Base-by-base conservation (phyloP, 23 tunicate genomes). In the Styela clava region DNA sequence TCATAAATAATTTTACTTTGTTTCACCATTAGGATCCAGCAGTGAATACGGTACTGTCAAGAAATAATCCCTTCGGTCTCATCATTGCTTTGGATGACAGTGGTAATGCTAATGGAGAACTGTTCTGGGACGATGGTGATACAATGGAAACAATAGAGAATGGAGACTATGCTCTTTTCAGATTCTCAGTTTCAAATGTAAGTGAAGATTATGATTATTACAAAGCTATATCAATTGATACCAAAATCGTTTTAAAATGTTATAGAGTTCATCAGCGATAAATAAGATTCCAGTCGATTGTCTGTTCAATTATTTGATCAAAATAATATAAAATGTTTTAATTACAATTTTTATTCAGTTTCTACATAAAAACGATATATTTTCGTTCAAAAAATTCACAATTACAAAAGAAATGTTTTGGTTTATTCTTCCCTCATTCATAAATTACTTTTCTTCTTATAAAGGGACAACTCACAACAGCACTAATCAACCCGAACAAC, bases 101-200 rank as follows among this genome's bases (percentile, higher is more conserved):
- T 16, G 74, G 76, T 51, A 35, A 34, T 19, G 99, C 99, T n/a
- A 18, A 79, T 29, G 99, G 99, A 44, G 35, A 74, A 12, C 37
- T 96, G 21, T 96, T 86, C 64, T 96, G 99, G 99, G 99, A 96
- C 56, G 90, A 71, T 7, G 89, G 89, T 24, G 97, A 96, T 79
- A 64, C 92, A 7, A 19, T 87, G 33, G 74, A 84, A n/a, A 88
- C 97, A 7, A 63, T 96, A 1, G 79, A 61, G 28, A 79, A 37
- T 22, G 85, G 92, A 2, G 33, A 79, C 30, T 91, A 84, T 85
- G 82, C 79, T 25, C 74, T 82, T 21, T 72, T 91, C 81, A 24
- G 69, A 2, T 96, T 96, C 85, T 27, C 34, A 31, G 98, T 62
- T 2, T 79, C 63, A 61, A 84, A 87, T 71, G 98, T 88, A 74